phyloP scores from a whole-genome alignment of 2,888 invertebrate genomes.

The Zeuzera pyrina region DNA sequence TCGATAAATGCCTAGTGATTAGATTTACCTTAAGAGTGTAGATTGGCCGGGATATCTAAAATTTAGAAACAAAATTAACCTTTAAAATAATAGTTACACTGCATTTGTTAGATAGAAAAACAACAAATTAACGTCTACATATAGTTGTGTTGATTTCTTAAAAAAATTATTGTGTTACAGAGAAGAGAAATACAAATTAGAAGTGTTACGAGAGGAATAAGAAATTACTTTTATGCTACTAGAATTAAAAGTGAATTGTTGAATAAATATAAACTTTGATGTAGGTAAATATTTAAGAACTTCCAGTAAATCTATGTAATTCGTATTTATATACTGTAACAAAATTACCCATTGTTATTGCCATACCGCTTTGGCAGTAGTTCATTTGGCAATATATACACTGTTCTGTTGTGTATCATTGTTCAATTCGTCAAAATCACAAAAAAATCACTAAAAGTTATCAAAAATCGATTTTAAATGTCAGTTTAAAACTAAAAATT shows the following conservation, averaged over 20 bases:
- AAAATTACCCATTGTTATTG: constrained; percentile 49
- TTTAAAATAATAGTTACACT: background rate
- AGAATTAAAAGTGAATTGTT: too few relatives aligned
- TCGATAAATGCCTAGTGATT: constrained; percentile 6
- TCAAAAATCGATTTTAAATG: constrained; percentile 8
- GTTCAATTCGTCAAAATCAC: constrained; percentile 14
- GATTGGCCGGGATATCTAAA: constrained; percentile 47
- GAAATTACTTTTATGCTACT: too few relatives aligned
- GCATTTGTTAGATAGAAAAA: too few relatives aligned
- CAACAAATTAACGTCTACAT: too few relatives aligned
- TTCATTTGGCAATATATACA: constrained; percentile 65
- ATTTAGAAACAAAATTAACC: constrained; percentile 17
- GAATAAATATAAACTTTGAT: too few relatives aligned
- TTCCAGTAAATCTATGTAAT: background rate
- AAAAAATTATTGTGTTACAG: too few relatives aligned
- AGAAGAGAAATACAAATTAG: too few relatives aligned
- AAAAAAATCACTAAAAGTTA: constrained; percentile 14
- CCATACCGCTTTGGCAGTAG: constrained; percentile 61
- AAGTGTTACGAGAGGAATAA: too few relatives aligned
- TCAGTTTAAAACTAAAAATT: constrained; percentile 3
- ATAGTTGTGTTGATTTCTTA: too few relatives aligned
- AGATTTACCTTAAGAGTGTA: constrained; percentile 41
- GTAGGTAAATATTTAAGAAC: background rate
- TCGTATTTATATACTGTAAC: background rate
- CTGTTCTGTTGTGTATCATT: constrained; percentile 64